Conservation (phyloP, 2,113 vertebrate species). For the Caretta caretta region DNA sequence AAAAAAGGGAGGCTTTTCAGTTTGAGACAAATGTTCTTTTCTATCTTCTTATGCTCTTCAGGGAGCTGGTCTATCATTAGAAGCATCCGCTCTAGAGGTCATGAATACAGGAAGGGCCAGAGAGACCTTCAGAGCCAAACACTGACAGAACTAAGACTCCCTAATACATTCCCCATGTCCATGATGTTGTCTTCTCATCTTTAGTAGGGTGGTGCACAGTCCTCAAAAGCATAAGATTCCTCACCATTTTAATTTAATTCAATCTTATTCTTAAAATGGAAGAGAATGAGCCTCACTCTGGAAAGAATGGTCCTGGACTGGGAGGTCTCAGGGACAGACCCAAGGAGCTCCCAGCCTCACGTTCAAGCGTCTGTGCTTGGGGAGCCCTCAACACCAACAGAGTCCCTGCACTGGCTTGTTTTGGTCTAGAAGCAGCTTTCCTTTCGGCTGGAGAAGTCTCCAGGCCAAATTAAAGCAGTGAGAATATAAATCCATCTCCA, state of each 20-base stretch:
- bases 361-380: background rate
- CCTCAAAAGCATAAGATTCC: background rate
- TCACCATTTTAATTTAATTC: too few relatives aligned
- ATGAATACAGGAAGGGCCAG: background rate
- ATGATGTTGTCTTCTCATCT: background rate
- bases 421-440: background rate
- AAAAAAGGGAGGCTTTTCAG: background rate
- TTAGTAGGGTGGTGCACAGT: background rate
- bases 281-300: background rate
- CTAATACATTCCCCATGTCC: background rate
- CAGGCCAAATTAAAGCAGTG: background rate
- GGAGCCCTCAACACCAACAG: fast-evolving
- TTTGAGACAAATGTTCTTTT: background rate
- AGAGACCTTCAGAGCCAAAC: background rate
- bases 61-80: background rate
- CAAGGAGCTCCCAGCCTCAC: background rate
- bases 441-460: background rate
- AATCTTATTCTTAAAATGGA: too few relatives aligned
- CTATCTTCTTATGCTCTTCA: background rate
- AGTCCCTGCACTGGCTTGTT: background rate
- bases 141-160: background rate
- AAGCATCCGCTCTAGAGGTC: background rate
- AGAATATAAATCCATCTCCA: background rate
- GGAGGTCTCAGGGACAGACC: background rate
- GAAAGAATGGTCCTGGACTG: background rate